Base-by-base conservation (phyloP, 2,888 invertebrate species). In the Aspidiotus destructor region DNA sequence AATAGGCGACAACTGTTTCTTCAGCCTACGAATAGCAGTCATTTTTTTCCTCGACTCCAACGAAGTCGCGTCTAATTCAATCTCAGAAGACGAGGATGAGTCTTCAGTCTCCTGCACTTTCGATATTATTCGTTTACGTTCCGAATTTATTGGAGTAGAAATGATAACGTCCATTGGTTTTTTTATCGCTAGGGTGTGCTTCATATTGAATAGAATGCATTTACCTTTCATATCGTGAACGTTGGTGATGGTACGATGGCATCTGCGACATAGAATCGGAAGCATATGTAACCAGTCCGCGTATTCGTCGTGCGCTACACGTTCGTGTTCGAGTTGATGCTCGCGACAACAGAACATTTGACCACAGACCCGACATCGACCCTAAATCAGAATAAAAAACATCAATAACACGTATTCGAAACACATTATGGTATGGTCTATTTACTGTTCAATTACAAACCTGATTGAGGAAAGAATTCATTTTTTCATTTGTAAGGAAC, bases 281-380 rank as follows among this genome's bases (percentile, higher is more conserved):
- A 63, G 15, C 40, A 41, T 53, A 28, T 63, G 53, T n/a, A 63
- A 41, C 11, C 48, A 41, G 41, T 52, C 15, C 13, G 8, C 54
- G n/a, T 53, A 63, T n/a, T 63, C 54, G 28, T 53, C 53, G n/a
- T 63, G 63, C 9, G 52, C 40, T 2, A 2, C n/a, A 16, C 40
- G 28, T 7, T 63, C 63, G 54, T 63, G 63, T 9, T 63, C 63
- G 28, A 10, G 48, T 41, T 63, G 63, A 41, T 63, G 63, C 7
- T 40, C 41, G 7, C 15, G 53, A 53, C 63, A 63, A 41, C 63
- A 63, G 11, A 54, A 54, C 15, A 54, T 54, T 53, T 63, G 52
- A 15, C 63, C 63, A n/a, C 63, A 63, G 7, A 63, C 54, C 8
- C 63, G 44, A 13, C 63, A 63, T 54, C 54, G 63, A 53, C 63